These are phyloP conservation scores for Nomada ferruginata DNA, from an alignment of 2,888 invertebrate genomes.

Conservation along the genomic window DNA sequence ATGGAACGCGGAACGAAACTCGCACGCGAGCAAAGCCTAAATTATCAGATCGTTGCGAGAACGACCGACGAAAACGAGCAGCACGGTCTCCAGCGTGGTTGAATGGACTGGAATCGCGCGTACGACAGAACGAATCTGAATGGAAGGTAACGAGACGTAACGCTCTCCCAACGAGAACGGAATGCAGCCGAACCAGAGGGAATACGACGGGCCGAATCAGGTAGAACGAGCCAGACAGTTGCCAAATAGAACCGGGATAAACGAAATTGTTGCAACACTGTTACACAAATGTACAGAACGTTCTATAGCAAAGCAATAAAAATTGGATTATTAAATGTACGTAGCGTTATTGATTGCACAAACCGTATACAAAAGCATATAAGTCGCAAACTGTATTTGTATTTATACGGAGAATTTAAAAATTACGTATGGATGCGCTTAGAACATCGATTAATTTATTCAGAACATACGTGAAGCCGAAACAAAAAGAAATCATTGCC, in stretches of 20 bases:
- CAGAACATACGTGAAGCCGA: too few relatives aligned
- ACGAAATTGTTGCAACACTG: neutral
- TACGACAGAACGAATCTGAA: slow-evolving; percentile 47
- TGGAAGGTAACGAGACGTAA: slow-evolving; percentile 46
- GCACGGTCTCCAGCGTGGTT: neutral
- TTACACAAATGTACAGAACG: too few relatives aligned
- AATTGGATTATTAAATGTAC: too few relatives aligned
- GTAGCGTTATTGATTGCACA: too few relatives aligned
- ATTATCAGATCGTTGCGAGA: slow-evolving; percentile 47
- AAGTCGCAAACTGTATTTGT: too few relatives aligned
- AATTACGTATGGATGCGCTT: too few relatives aligned
- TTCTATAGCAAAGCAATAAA: too few relatives aligned
- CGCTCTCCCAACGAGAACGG: slow-evolving; percentile 19
- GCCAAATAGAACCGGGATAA: neutral
- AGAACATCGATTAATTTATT: too few relatives aligned
- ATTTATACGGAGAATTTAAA: too few relatives aligned
- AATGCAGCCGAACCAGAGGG: slow-evolving; percentile 11
- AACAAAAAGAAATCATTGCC: too few relatives aligned
- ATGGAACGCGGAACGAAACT: slow-evolving; percentile 36
- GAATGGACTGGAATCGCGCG: slow-evolving; percentile 38
- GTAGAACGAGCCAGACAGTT: neutral
- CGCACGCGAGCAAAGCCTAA: slow-evolving; percentile 35
- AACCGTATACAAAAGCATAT: too few relatives aligned
- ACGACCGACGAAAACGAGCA: slow-evolving; percentile 24
- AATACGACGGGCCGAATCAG: slow-evolving; percentile 21